Conservation (phyloP, 1,140 invertebrate species). For the Diorhabda elongata region DNA sequence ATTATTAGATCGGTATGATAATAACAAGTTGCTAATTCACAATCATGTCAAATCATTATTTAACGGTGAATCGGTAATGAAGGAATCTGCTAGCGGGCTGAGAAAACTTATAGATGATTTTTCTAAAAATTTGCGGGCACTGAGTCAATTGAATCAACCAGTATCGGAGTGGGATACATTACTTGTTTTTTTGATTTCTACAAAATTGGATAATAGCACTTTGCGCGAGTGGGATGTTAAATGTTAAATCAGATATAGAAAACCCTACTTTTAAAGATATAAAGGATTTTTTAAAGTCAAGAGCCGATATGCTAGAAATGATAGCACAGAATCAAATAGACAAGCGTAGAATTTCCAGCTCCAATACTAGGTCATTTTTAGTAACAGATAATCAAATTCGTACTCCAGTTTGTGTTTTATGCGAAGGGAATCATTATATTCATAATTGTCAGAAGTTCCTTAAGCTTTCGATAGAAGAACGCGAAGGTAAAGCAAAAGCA, state of each 20-base stretch:
- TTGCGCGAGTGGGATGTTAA: slow-evolving; percentile 26
- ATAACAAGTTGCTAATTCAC: slow-evolving; percentile 18
- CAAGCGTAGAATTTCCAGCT: no score
- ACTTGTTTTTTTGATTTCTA: slow-evolving; percentile 28
- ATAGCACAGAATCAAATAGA: no score
- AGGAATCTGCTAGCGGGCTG: slow-evolving; percentile 24
- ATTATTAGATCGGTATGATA: slow-evolving; percentile 23
- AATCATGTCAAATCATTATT: slow-evolving; percentile 20
- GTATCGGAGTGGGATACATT: slow-evolving; percentile 33
- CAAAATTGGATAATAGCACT: slow-evolving; percentile 21
- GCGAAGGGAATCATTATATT: no score
- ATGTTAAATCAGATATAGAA: slow-evolving; percentile 4
- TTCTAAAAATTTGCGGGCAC: slow-evolving; percentile 25
- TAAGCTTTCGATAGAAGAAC: not conserved
- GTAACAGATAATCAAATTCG: no score
- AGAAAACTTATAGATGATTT: slow-evolving; percentile 29
- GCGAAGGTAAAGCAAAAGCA: not conserved
- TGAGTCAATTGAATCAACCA: slow-evolving; percentile 23
- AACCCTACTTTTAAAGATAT: not conserved
- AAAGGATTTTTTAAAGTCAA: slow-evolving; percentile 3
- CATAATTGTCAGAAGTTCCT: no score
- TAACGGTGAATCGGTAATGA: slow-evolving; percentile 7
- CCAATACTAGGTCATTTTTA: no score
- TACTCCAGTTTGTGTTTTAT: no score
- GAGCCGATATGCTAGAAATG: not conserved